Evolutionary conservation across 1,140 invertebrate genomes (phyloP).

Genomic region (Pseudobourletiella spinata): DNA sequence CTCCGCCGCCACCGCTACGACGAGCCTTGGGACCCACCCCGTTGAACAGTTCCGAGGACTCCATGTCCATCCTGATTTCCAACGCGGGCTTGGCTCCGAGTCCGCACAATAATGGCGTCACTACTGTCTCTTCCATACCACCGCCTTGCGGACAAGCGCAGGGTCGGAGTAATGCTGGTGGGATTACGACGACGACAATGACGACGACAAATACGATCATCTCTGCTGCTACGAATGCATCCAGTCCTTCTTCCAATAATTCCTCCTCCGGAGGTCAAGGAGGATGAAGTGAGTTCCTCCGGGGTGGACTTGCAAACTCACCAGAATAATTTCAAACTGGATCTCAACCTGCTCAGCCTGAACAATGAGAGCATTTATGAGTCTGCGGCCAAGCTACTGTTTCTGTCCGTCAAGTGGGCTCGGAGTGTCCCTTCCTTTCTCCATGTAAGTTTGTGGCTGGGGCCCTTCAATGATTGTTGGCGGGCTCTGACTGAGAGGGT

Average conservation of each 20-base stretch:
- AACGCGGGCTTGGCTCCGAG: too few relatives aligned
- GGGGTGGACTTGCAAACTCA: constrained; percentile 37
- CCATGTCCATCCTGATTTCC: too few relatives aligned
- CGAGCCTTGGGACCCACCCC: too few relatives aligned
- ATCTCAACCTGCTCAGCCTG: constrained; percentile 16
- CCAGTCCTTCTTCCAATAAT: not conserved
- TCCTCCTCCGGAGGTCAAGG: constrained; percentile 42
- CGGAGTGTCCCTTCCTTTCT: constrained; percentile 62
- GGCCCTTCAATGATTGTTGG: too few relatives aligned
- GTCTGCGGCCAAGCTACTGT: constrained; percentile 65
- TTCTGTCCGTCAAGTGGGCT: constrained; percentile 65
- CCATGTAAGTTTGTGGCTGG: constrained; percentile 48
- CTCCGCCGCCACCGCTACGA: too few relatives aligned
- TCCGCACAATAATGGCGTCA: too few relatives aligned
- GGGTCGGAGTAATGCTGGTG: not conserved
- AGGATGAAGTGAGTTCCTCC: constrained; percentile 64
- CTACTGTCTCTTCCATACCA: too few relatives aligned
- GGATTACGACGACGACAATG: not conserved
- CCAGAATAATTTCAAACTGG: constrained; percentile 16
- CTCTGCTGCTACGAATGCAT: not conserved
- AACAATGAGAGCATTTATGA: constrained; percentile 56
- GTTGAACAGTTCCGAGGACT: too few relatives aligned
- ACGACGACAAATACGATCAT: too few relatives aligned
- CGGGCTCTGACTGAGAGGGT: too few relatives aligned
- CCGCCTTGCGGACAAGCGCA: not conserved